These are phyloP conservation scores for Microchrysa polita DNA, from an alignment of 2,888 invertebrate genomes.

Conservation along the genomic window DNA sequence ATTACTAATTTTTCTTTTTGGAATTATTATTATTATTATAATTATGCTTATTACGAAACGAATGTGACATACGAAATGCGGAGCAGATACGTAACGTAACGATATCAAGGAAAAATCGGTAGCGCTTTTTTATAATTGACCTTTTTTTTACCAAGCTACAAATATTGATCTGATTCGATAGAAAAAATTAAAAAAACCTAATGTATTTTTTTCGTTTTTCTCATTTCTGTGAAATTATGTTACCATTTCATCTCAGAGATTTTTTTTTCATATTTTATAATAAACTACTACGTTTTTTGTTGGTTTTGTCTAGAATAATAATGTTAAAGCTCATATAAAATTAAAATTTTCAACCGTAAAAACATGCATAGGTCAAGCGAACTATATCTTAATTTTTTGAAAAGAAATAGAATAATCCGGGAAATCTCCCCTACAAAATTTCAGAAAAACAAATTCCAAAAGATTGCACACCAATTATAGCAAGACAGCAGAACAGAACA, in stretches of 20 bases:
- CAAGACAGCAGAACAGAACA: background rate
- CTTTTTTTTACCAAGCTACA: conserved; percentile 24
- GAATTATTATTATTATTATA: conserved; percentile 18
- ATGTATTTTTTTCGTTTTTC: conserved; percentile 17
- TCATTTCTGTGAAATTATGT: conserved; percentile 43
- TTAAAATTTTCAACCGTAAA: background rate
- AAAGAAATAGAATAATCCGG: conserved; percentile 18
- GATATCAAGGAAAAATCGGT: conserved; percentile 30
- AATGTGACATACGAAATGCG: conserved; percentile 9
- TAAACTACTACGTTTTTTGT: background rate
- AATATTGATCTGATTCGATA: conserved; percentile 37
- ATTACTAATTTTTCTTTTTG: conserved; percentile 41
- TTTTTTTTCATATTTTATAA: conserved; percentile 33
- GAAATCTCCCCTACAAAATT: background rate
- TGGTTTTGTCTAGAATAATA: conserved; percentile 28
- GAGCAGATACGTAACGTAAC: conserved; percentile 11
- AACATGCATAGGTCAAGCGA: background rate
- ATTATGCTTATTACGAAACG: conserved; percentile 5
- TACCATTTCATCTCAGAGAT: conserved; percentile 48
- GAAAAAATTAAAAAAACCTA: no score
- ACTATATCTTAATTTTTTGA: no score
- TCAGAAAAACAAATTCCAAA: conserved; percentile 22
- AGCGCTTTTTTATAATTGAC: conserved; percentile 1
- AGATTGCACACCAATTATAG: conserved; percentile 14
- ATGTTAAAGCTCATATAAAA: background rate